Evolutionary conservation across 2,797 vertebrate species (phyloP).

Genomic region (Antrozous pallidus): DNA sequence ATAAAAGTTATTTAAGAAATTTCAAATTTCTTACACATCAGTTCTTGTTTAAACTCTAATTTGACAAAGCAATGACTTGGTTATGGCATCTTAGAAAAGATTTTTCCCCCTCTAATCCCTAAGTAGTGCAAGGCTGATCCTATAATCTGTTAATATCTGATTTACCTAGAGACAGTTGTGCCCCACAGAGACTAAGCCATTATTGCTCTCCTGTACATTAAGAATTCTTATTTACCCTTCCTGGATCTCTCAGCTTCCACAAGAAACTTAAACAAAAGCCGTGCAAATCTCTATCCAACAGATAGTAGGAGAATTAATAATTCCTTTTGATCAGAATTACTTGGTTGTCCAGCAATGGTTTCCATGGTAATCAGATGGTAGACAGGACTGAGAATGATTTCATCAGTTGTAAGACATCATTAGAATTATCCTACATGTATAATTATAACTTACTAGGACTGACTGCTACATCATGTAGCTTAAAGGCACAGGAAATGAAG

Average conservation of each 20-base stretch:
- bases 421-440: constrained; percentile 83
- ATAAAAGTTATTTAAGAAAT: not conserved
- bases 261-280: constrained; percentile 81
- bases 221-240: constrained; percentile 82
- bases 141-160: constrained; percentile 80
- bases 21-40: not conserved
- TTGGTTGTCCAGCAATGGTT: constrained; percentile 80
- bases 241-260: constrained; percentile 77
- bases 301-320: constrained; percentile 82
- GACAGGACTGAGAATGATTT: constrained; percentile 80
- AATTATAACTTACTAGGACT: constrained; percentile 81
- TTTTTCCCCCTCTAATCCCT: constrained; percentile 67
- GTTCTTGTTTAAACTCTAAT: constrained; percentile 55
- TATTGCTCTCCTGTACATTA: constrained; percentile 74
- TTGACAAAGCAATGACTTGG: constrained; percentile 76
- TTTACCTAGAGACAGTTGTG: constrained; percentile 75
- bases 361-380: constrained; percentile 84
- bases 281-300: constrained; percentile 75
- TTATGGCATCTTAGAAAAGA: constrained; percentile 70
- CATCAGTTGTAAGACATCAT: constrained; percentile 83
- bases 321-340: constrained; percentile 83
- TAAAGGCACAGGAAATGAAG: constrained; percentile 73
- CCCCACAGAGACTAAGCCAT: constrained; percentile 73
- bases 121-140: constrained; percentile 65
- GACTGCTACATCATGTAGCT: constrained; percentile 71